Percentiles rank a stretch among this genome's conserved stretches.
These are phyloP conservation scores for Agrilus cyanescens DNA, from an alignment of 2,888 invertebrate genomes.

Conservation along the genomic window DNA sequence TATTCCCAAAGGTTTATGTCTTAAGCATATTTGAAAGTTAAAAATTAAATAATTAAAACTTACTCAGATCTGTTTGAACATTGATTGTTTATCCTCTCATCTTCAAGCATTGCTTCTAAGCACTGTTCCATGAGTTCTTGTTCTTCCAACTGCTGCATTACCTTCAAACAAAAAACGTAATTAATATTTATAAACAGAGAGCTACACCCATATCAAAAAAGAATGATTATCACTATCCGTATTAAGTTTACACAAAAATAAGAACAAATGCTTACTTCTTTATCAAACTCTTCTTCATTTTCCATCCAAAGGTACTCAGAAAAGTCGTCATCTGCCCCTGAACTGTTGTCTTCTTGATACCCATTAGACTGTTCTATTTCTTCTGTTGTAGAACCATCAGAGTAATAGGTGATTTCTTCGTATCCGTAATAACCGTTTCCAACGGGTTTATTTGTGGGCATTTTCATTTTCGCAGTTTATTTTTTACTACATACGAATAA, in stretches of 20 bases:
- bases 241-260: slow-evolving; percentile 4
- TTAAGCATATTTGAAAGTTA: background rate
- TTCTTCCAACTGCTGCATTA: slow-evolving; percentile 74
- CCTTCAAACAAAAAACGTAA: slow-evolving; percentile 39
- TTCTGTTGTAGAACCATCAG: slow-evolving; percentile 17
- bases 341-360: slow-evolving; percentile 33
- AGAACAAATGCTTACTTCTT: slow-evolving; percentile 49
- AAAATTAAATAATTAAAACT: slow-evolving; percentile 6
- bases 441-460: slow-evolving; percentile 25
- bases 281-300: slow-evolving; percentile 85
- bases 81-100: slow-evolving; percentile 47
- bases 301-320: slow-evolving; percentile 94
- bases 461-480: slow-evolving; percentile 27
- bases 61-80: slow-evolving; percentile 18
- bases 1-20: no score
- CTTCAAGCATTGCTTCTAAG: slow-evolving; percentile 71
- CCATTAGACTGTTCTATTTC: slow-evolving; percentile 22
- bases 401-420: slow-evolving; percentile 24
- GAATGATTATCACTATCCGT: background rate
- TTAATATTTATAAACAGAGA: background rate
- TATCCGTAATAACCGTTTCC: slow-evolving; percentile 29
- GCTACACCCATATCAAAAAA: no score
- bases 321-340: slow-evolving; percentile 57
- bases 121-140: slow-evolving; percentile 82
- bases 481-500: no score